Evolutionary conservation across 2,113 vertebrate species (phyloP).

Genomic region (Tachycineta bicolor): DNA sequence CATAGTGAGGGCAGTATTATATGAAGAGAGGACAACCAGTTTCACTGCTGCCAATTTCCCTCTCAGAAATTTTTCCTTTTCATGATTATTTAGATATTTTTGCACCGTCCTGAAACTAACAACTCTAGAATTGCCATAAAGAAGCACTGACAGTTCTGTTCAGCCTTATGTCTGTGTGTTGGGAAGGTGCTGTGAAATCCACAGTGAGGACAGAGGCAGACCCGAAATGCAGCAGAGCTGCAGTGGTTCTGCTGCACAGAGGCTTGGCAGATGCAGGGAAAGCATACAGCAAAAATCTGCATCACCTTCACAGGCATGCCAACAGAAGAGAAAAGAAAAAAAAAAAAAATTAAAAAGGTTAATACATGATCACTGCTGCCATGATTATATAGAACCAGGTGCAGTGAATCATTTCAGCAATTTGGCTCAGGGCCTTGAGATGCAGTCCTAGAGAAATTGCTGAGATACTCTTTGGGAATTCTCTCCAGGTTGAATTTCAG

Average conservation of each 20-base stretch:
- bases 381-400: not conserved
- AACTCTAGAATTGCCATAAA: not conserved
- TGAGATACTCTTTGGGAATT: not conserved
- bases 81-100: not conserved
- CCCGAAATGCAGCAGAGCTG: not conserved
- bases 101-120: not conserved
- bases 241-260: constrained; percentile 1
- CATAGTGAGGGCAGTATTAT: not conserved
- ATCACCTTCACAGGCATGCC: not conserved
- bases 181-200: not conserved
- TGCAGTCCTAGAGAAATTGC: constrained; percentile 4
- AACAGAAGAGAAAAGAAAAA: not conserved
- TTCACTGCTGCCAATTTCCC: not conserved
- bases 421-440: not conserved
- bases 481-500: not conserved
- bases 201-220: not conserved
- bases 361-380: not conserved
- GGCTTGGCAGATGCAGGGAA: not conserved
- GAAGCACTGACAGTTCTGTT: not conserved
- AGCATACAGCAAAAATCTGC: not conserved
- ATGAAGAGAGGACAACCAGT: not conserved
- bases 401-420: not conserved
- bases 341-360: not conserved
- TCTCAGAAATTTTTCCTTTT: not conserved
- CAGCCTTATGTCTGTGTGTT: rapidly evolving